These are phyloP conservation scores for Pegoplata infirma DNA, from an alignment of 2,888 invertebrate species.

Conservation along the genomic window DNA sequence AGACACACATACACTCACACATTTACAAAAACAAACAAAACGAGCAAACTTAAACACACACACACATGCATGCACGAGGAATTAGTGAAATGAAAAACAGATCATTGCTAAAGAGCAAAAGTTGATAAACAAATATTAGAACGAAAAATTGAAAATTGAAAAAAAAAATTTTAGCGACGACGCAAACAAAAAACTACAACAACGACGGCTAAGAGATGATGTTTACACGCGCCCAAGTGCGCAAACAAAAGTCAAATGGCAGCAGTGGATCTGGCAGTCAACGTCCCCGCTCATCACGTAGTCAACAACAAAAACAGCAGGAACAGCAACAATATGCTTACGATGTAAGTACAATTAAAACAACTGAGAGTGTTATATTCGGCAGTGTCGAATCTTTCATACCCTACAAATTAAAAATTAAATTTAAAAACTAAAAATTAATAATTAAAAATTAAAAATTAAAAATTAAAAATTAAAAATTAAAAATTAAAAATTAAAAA, in stretches of 20 bases:
- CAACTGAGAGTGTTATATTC: no score
- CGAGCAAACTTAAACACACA: conserved; percentile 10
- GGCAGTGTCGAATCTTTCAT: no score
- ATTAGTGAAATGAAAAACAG: conserved; percentile 8
- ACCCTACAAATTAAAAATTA: no score
- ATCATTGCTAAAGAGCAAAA: conserved; percentile 35
- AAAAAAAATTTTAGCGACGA: background rate
- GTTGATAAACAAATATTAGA: conserved; percentile 38
- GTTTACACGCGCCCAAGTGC: conserved; percentile 84
- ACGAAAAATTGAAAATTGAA: background rate
- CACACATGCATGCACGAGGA: background rate
- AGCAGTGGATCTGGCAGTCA: conserved; percentile 70
- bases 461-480: no score
- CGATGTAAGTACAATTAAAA: conserved; percentile 53
- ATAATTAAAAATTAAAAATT: no score
- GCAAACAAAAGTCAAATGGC: conserved; percentile 79
- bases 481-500: no score
- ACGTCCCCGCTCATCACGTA: conserved; percentile 67
- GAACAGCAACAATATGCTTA: conserved; percentile 61
- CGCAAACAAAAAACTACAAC: background rate
- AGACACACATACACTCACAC: conserved; percentile 4
- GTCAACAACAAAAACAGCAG: conserved; percentile 63
- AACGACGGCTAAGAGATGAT: conserved; percentile 79
- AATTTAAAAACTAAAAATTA: no score
- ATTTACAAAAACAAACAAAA: conserved; percentile 20